phyloP scores from a whole-genome alignment of 2,888 invertebrate genomes.

The Calephelis perditalis region DNA sequence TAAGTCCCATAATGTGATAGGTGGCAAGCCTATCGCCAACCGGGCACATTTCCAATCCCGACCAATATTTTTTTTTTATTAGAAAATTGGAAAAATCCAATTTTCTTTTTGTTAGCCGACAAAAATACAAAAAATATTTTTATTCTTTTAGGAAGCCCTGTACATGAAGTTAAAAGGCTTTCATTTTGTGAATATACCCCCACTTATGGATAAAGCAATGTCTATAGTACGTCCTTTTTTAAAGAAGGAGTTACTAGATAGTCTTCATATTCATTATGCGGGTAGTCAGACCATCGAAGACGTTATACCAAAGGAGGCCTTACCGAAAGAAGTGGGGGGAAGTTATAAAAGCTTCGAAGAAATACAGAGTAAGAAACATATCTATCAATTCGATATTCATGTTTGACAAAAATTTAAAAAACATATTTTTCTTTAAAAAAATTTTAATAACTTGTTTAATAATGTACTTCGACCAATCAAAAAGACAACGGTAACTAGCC shows the following conservation, averaged over 20 bases:
- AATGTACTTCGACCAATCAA: no score
- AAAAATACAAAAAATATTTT: not conserved
- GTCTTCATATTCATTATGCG: not conserved
- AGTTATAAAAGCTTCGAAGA: not conserved
- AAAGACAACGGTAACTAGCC: no score
- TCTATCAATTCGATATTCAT: no score
- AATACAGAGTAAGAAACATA: not conserved
- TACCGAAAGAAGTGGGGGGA: not conserved
- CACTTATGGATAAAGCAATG: not conserved
- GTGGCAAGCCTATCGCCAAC: no score
- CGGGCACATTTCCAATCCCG: no score
- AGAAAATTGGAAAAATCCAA: no score
- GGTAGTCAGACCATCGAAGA: not conserved
- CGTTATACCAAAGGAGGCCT: not conserved
- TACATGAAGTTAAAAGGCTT: not conserved
- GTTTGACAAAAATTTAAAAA: no score
- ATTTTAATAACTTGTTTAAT: no score
- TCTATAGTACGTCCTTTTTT: not conserved
- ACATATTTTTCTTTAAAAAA: no score
- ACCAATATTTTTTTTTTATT: no score
- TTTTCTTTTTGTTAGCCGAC: no score
- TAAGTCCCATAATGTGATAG: no score
- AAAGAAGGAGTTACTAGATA: not conserved
- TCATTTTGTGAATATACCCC: not conserved
- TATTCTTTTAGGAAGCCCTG: not conserved